Percentiles rank a stretch among this genome's conserved stretches.
Evolutionary conservation across 2,113 vertebrate species (phyloP).

Genomic region (Myodes glareolus): DNA sequence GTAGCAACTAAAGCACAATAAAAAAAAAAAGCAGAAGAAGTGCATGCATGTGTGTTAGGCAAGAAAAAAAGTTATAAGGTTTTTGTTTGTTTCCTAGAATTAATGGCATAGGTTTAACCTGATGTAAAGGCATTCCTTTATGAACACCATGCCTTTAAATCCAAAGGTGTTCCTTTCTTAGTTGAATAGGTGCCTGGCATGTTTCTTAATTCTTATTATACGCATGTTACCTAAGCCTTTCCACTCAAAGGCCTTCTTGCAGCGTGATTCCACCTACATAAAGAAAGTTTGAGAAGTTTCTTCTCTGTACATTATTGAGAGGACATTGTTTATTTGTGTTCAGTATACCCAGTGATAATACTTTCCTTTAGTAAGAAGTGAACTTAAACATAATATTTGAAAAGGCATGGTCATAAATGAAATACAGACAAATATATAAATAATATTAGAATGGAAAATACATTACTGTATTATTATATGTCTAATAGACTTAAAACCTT

Average conservation of each 20-base stretch:
- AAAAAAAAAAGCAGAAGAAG: slow-evolving; percentile 16
- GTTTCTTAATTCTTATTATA: slow-evolving; percentile 9
- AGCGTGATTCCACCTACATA: neutral
- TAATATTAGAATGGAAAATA: slow-evolving; percentile 29
- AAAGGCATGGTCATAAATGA: slow-evolving; percentile 37
- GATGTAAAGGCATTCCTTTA: neutral
- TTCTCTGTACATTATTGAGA: neutral
- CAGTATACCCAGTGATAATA: slow-evolving; percentile 41
- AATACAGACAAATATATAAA: neutral
- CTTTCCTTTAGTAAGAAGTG: neutral
- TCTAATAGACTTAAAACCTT: slow-evolving; percentile 47
- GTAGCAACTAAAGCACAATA: neutral
- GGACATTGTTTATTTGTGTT: neutral
- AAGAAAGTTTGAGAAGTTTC: slow-evolving; percentile 18
- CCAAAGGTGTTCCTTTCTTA: slow-evolving; percentile 14
- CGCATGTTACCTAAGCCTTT: neutral
- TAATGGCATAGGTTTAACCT: slow-evolving; percentile 5
- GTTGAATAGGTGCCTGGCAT: neutral
- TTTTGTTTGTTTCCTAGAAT: slow-evolving; percentile 27
- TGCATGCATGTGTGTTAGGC: neutral
- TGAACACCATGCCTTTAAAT: slow-evolving; percentile 9
- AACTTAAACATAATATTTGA: slow-evolving; percentile 43
- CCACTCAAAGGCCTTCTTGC: neutral
- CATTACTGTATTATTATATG: neutral
- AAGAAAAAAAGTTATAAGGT: neutral